Evolutionary conservation across 2,888 invertebrate species (phyloP).

Genomic region (Bellardia bayeri): DNA sequence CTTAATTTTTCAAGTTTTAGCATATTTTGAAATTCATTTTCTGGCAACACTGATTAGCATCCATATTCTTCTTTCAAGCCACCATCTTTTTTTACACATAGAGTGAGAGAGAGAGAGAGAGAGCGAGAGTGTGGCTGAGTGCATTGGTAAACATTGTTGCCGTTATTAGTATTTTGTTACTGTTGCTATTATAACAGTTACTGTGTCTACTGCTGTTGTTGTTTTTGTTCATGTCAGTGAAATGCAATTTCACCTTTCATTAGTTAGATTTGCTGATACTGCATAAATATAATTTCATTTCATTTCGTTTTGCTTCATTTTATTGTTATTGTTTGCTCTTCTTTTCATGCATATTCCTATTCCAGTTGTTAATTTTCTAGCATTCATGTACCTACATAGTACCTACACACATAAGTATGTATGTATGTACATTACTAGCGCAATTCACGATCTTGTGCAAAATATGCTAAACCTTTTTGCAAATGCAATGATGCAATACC

Average conservation of each 20-base stretch:
- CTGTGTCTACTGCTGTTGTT: background rate
- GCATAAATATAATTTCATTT: slow-evolving; percentile 51
- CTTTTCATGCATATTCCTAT: background rate
- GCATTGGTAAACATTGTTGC: background rate
- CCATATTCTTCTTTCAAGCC: no score
- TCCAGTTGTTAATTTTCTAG: background rate
- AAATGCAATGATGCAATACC: no score
- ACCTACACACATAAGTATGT: no score
- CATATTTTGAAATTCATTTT: no score
- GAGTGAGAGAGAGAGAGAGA: no score
- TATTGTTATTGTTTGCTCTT: background rate
- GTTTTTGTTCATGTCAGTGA: slow-evolving; percentile 34
- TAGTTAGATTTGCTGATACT: slow-evolving; percentile 64
- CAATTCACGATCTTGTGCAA: no score
- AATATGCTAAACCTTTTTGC: no score
- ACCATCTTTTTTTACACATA: no score
- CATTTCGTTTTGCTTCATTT: background rate
- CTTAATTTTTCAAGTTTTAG: no score
- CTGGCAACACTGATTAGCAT: no score
- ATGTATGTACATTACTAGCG: background rate
- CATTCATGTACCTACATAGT: no score
- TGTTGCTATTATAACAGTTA: background rate
- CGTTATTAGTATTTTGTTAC: background rate
- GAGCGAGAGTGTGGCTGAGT: no score
- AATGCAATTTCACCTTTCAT: slow-evolving; percentile 75